phyloP scores from a whole-genome alignment of 2,113 vertebrate genomes.

The Rattus rattus region DNA sequence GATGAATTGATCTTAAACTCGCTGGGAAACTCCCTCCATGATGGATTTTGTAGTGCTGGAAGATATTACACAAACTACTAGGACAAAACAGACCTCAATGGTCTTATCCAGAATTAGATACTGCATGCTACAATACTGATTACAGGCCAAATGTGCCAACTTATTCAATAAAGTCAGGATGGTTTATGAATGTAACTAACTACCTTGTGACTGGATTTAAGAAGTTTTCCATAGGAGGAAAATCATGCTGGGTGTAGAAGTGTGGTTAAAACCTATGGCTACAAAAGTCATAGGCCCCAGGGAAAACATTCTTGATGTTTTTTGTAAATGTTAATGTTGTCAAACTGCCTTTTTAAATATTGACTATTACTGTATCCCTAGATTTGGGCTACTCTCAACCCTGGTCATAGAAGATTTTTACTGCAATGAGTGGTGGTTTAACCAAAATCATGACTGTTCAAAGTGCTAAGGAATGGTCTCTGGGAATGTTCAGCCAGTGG shows the following conservation, averaged over 20 bases:
- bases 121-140: neutral
- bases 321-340: neutral
- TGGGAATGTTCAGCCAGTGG: neutral
- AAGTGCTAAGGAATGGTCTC: too few relatives aligned
- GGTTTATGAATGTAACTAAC: neutral
- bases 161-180: neutral
- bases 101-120: neutral
- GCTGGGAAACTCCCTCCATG: neutral
- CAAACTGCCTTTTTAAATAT: neutral
- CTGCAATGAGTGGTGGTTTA: neutral
- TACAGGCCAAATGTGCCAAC: neutral
- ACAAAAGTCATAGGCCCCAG: neutral
- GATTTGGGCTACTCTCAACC: neutral
- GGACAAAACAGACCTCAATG: neutral
- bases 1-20: neutral
- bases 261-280: neutral
- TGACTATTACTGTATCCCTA: neutral
- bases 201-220: neutral
- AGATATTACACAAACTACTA: too few relatives aligned
- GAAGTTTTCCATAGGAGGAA: too few relatives aligned
- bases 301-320: neutral
- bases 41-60: accelerated
- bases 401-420: too few relatives aligned
- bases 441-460: neutral
- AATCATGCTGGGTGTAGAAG: neutral